Evolutionary conservation across 2,113 vertebrate species (phyloP), one percentile per base, ranked within the genome.

Genomic region (Apeltes quadracus): DNA sequence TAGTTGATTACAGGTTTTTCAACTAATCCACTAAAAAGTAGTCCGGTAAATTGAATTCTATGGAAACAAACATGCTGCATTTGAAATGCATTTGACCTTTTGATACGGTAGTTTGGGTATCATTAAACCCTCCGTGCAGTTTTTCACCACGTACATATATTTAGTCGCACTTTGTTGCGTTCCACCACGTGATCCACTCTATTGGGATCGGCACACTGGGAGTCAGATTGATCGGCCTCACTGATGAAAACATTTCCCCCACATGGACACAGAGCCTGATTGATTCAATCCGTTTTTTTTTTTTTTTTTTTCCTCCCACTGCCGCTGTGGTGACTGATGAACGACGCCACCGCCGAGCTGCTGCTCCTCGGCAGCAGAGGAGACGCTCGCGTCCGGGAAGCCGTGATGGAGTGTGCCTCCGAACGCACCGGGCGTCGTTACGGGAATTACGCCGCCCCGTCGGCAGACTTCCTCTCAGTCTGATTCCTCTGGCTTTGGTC

Each of bases 301-400:
- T 74, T 20, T 32, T 38, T 57, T 34, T n/a, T n/a, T n/a, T n/a
- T 32, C 29, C 5, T 3, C 29, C 69, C 75, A 41, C 48, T 4
- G 56, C 64, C 34, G 58, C 36, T 65, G 44, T 22, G 36, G 66
- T 86, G 76, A 89, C 55, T 57, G 83, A 78, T 85, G 72, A 78
- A 57, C 54, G 0, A 43, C 43, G 66, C 46, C 67, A 75, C 71
- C 79, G 54, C 62, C 72, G 48, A 79, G 83, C 81, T n/a, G n/a
- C n/a, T n/a, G 76, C 41, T 78, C 61, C 72, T 69, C 54, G 13
- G 14, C 57, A 57, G 58, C 38, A 43, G 29, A 83, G 82, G 85
- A 88, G 88, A 72, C 39, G 57, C 71, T 81, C 61, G 72, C 77
- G 48, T 88, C 5, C 74, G 78, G 89, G 88, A 89, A 90, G 80